Conservation (phyloP, 2,113 vertebrate species). For the Raja brachyura region DNA sequence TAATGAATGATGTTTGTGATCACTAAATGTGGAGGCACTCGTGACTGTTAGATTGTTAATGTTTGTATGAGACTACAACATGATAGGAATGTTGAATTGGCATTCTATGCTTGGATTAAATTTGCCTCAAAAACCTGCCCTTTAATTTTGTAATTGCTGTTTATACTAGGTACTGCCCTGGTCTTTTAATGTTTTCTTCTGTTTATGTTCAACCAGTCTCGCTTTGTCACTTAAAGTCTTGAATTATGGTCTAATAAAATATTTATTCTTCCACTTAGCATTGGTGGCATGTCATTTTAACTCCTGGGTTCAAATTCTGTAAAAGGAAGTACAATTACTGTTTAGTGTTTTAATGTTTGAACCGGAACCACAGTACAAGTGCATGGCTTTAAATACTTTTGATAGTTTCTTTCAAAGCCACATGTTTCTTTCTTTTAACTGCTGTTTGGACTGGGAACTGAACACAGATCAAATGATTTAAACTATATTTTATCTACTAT, state of each 20-base stretch:
- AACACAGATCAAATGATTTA: no score
- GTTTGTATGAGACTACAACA: background rate
- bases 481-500: no score
- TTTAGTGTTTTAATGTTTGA: background rate
- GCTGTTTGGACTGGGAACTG: background rate
- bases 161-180: background rate
- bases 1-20: background rate
- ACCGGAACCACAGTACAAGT: background rate
- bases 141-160: background rate
- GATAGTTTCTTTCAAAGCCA: no score
- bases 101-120: background rate
- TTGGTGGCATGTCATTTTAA: constrained; percentile 1
- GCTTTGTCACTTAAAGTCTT: background rate
- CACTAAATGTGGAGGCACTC: background rate
- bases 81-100: background rate
- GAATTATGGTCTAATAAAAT: constrained; percentile 9
- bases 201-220: background rate
- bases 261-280: background rate
- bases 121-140: background rate
- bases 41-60: background rate
- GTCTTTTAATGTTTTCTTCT: background rate
- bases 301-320: background rate
- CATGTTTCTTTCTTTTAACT: background rate
- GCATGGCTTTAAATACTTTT: no score
- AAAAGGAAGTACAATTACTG: background rate